Evolutionary conservation across 1,140 invertebrate genomes (phyloP), one percentile per base, ranked within the genome.

Genomic region (Cardiocondyla obscurior): DNA sequence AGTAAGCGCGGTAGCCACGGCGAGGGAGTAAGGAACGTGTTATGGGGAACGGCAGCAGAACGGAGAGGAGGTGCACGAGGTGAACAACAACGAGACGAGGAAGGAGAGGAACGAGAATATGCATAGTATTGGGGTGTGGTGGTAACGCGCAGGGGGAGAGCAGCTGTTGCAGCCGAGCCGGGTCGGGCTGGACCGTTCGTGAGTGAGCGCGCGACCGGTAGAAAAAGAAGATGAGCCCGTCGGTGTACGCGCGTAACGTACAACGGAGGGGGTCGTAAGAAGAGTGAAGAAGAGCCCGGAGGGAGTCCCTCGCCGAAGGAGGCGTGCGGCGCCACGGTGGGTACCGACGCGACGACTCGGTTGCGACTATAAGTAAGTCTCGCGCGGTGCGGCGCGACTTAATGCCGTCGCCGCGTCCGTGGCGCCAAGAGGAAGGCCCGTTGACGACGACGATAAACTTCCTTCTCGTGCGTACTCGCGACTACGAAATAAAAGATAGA

Each of bases 371-470:
- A 93, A 93, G 93, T 93, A 93, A 93, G 93, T 92, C 91, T 92
- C 90, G 88, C 91, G 87, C 90, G 88, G 81, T 90, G 91, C 89
- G 88, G 86, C 88, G 92, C 91, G 90, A 89, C 89, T 93, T 93
- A 93, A 93, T 93, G 92, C 92, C 91, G 90, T 92, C 90, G 90
- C 90, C 90, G 92, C 92, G 89, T 93, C 89, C 91, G 91, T 93
- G 93, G 93, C 93, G 92, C 92, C 93, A 93, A 92, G 90, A 93
- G 90, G 91, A 92, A 90, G 91, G 90, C 82, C 83, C 86, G 81
- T 85, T 85, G 81, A 81, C 81, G 85, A 89, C 88, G 83, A 89
- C 88, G 88, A 89, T 86, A 88, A 88, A 84, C 87, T 72, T 88
- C 86, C 81, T 88, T 88, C 79, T 83, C 81, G 87, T 79, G 65